Conservation (phyloP, 1,140 invertebrate genomes). For the Rhizoglyphus robini region DNA sequence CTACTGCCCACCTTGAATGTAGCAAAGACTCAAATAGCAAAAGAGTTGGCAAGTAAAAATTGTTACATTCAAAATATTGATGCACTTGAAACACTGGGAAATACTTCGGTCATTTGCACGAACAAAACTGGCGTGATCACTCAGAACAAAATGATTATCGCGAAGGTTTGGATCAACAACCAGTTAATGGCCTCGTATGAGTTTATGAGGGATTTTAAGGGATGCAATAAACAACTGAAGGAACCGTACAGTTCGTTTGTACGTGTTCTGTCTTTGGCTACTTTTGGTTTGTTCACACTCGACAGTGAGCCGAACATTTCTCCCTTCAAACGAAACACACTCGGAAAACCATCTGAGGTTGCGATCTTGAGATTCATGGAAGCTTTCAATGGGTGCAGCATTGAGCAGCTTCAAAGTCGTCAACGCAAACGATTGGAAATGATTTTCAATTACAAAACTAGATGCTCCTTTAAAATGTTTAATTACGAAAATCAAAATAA, state of each 20-base stretch:
- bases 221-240: neutral
- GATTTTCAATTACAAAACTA: too few relatives aligned
- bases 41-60: conserved; percentile 30
- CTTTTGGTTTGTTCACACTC: neutral
- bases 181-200: conserved; percentile 30
- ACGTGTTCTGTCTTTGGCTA: neutral
- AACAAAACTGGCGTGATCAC: conserved; percentile 34
- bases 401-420: too few relatives aligned
- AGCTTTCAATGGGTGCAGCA: too few relatives aligned
- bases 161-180: conserved; percentile 47
- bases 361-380: too few relatives aligned
- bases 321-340: too few relatives aligned
- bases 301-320: neutral
- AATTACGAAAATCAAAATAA: too few relatives aligned
- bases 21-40: neutral
- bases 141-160: conserved; percentile 31
- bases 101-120: conserved; percentile 31
- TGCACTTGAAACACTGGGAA: conserved; percentile 32
- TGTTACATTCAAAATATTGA: conserved; percentile 33
- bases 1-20: conserved; percentile 7
- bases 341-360: too few relatives aligned
- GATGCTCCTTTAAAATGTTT: too few relatives aligned
- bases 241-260: neutral
- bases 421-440: too few relatives aligned
- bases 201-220: neutral